These are phyloP conservation scores for Morpho deidamia DNA, from an alignment of 2,888 invertebrate species.

Conservation along the genomic window DNA sequence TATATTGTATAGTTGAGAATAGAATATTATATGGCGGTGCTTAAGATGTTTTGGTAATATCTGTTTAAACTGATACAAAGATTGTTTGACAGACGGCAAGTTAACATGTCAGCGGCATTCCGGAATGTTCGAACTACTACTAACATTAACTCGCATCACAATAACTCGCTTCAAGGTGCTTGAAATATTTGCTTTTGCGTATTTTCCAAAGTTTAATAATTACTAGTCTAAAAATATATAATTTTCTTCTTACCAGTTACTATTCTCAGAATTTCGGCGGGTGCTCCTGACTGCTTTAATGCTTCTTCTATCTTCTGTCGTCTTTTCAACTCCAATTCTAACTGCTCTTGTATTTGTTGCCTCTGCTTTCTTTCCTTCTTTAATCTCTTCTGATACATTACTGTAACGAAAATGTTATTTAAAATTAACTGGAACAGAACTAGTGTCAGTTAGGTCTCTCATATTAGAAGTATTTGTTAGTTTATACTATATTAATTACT, in stretches of 20 bases:
- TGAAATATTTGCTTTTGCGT: too few species aligned
- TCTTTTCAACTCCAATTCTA: conserved; percentile 89
- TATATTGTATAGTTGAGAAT: conserved; percentile 45
- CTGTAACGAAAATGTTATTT: conserved; percentile 64
- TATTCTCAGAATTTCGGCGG: conserved; percentile 86
- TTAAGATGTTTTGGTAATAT: conserved; percentile 14
- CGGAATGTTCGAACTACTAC: conserved; percentile 28
- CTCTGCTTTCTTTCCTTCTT: conserved; percentile 92
- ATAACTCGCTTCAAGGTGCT: too few species aligned
- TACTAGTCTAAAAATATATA: neutral
- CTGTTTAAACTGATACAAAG: conserved; percentile 48
- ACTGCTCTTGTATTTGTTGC: conserved; percentile 90
- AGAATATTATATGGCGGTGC: conserved; percentile 14
- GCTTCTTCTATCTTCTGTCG: conserved; percentile 89
- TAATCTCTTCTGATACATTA: conserved; percentile 92
- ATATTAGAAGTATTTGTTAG: too few species aligned
- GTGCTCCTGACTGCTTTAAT: conserved; percentile 85
- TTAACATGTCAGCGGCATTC: conserved; percentile 73
- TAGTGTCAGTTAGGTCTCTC: too few species aligned
- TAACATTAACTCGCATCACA: too few species aligned
- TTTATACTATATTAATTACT: too few species aligned
- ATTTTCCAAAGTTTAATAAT: neutral
- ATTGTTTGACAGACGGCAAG: conserved; percentile 75
- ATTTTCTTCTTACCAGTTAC: conserved; percentile 81
- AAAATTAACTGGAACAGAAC: neutral